Evolutionary conservation across 1,140 invertebrate species (phyloP), one percentile per base, ranked within the genome.

Genomic region (Euura lappo): DNA sequence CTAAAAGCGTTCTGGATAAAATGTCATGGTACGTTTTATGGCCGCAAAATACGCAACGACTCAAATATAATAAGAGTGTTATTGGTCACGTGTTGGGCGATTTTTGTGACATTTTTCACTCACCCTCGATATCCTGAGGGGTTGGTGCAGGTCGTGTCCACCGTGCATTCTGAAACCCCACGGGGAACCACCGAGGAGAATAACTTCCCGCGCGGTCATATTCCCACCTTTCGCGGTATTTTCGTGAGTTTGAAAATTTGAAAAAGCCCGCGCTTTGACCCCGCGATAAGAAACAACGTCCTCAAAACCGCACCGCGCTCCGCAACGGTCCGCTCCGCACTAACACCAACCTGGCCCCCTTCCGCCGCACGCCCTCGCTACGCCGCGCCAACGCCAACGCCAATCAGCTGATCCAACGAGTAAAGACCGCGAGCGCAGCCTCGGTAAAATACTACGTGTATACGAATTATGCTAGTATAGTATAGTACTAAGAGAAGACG

Each of bases 151-250:
- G 85, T 95, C 94, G 70, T 86, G 89, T 67, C 94, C 94, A 69
- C 94, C 95, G 84, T 94, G 93, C 92, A 96, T 94, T 69, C 95
- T 92, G 88, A 97, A 97, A 78, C 96, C 95, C 96, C 95, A 97
- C 72, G 95, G 95, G 80, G 93, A 92, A 68, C 95, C 95, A 76
- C 95, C 95, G 79, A 91, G 91, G 75, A 97, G 89, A 83, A 91
- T 89, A 77, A 95, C 91, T 86, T 93, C 91, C 78, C 92, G 88
- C 60, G 92, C 87, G 77, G 91, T 91, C 93, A 94, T 93, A 72
- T 75, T 75, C 74, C 71, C 72, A 74, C 72, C 76, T 71, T 74
- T 47, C 45, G 51, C 13, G 13, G 10, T n/a, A 11, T 60, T n/a
- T n/a, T 8, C 1, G 28, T 28, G 1, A 28, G 28, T 28, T 28